Percentiles rank a stretch among this genome's conserved stretches.
These are phyloP conservation scores for Neocrepidodera transversa DNA, from an alignment of 2,888 invertebrate genomes.

Conservation along the genomic window DNA sequence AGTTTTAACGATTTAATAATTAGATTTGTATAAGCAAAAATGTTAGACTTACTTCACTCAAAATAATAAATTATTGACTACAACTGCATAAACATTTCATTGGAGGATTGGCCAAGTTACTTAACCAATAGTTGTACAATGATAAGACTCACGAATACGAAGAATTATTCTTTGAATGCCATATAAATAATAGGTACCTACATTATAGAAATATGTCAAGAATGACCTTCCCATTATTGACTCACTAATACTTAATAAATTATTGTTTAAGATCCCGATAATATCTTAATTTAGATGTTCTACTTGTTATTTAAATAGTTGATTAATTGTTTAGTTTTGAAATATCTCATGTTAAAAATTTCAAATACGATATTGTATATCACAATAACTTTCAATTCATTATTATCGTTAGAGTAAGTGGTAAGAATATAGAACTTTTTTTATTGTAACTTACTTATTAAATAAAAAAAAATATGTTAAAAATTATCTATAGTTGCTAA, in stretches of 20 bases:
- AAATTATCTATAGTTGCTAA: too few species aligned
- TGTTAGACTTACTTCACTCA: too few species aligned
- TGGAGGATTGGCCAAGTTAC: not conserved
- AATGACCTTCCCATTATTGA: slow-evolving; percentile 8
- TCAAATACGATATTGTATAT: too few species aligned
- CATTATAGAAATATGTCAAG: not conserved
- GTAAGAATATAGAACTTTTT: too few species aligned
- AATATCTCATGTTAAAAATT: not conserved
- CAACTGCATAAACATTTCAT: too few species aligned
- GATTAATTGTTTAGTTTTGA: not conserved
- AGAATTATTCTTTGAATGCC: not conserved
- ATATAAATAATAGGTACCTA: not conserved
- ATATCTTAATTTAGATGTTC: not conserved
- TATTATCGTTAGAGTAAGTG: too few species aligned
- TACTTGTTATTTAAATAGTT: not conserved
- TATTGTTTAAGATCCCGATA: not conserved
- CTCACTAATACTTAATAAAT: not conserved
- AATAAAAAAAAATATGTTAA: too few species aligned
- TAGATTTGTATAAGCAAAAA: too few species aligned
- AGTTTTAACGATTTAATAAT: too few species aligned
- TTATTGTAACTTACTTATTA: too few species aligned
- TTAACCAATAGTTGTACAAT: not conserved
- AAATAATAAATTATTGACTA: too few species aligned
- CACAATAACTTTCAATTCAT: too few species aligned
- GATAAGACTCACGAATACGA: not conserved